phyloP scores from a whole-genome alignment of 1,140 invertebrate species.

The Pseudomyrmex gracilis region DNA sequence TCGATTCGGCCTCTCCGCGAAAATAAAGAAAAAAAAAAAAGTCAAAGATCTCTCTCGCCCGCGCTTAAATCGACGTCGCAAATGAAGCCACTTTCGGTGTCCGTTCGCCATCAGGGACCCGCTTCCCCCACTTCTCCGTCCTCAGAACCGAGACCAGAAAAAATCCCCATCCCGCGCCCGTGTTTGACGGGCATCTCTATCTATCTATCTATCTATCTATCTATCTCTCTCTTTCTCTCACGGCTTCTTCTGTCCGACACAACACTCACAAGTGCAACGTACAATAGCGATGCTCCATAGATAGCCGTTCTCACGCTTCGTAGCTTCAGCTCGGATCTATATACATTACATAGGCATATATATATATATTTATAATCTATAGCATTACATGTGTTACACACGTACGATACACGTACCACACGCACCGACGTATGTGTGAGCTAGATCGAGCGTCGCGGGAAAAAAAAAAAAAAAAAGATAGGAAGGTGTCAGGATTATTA shows the following conservation, averaged over 20 bases:
- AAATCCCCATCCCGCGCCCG: conserved; percentile 54
- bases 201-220: no score
- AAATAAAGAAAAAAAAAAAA: neutral
- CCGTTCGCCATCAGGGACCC: conserved; percentile 53
- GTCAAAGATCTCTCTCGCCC: neutral
- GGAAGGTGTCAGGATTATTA: conserved; percentile 6
- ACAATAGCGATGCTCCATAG: conserved; percentile 83
- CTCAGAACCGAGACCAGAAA: conserved; percentile 34
- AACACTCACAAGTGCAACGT: conserved; percentile 77
- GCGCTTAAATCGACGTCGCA: conserved; percentile 19
- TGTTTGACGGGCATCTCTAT: conserved; percentile 30
- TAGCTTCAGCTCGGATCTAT: conserved; percentile 79
- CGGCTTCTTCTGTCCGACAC: conserved; percentile 77
- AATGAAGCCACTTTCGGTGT: conserved; percentile 59
- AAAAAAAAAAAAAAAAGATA: conserved; percentile 10
- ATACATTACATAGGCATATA: conserved; percentile 66
- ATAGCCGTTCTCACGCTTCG: conserved; percentile 82
- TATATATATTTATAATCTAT: conserved; percentile 42
- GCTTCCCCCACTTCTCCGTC: conserved; percentile 40
- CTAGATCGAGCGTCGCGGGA: conserved; percentile 54
- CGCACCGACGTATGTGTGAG: conserved; percentile 58
- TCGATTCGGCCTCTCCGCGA: neutral
- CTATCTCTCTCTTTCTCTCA: conserved; percentile 11
- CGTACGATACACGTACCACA: conserved; percentile 51
- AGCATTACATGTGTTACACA: conserved; percentile 57